Base-by-base conservation (phyloP, 2,113 vertebrate species). In the Scalopus aquaticus region DNA sequence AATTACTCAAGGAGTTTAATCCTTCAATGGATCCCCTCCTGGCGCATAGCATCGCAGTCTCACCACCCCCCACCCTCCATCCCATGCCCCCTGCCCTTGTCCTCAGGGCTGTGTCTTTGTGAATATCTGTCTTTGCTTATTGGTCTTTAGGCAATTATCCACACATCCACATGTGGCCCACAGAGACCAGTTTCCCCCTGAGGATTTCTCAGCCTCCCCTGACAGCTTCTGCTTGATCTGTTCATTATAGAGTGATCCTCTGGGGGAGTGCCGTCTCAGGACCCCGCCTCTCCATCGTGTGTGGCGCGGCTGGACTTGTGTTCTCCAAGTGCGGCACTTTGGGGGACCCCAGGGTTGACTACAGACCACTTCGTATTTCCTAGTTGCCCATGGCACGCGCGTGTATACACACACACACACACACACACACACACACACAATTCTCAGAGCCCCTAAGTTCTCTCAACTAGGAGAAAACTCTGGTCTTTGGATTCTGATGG, bases 311-410 rank as follows among this genome's bases (percentile, higher is more conserved):
- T 22, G 65, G 24, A 69, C 12, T 0, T 4, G 16, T 8, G 6
- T 0, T 9, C 0, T 28, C 24, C 22, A 5, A 0, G 1, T 1
- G 7, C 26, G 72, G 9, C 24, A 28, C 67, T 89, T 28, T 60
- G 56, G 56, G 77, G 77, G 26, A 13, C 30, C 11, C n/a, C 8
- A 8, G 1, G 20, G 64, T 39, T 30, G 46, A 1, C 42, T 39
- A 30, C 35, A n/a, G 56, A 11, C 32, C 24, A 8, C 39, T 46
- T 51, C n/a, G 0, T 37, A 56, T 42, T 17, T 16, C 16, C 15
- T 51, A 51, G 49, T 17, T 51, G 49, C 49, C 49, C 49, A 51
- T 51, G 49, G 56, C 9, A 60, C 6, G 1, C 24, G 30, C 46
- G 8, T 46, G 3, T 28, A 13, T 39, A 51, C 20, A n/a, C 69